A percentile compares a stretch with the other conserved stretches of the same genome.
These are phyloP conservation scores for Hymenochirus boettgeri DNA, from an alignment of 2,113 vertebrate species.

Conservation along the genomic window DNA sequence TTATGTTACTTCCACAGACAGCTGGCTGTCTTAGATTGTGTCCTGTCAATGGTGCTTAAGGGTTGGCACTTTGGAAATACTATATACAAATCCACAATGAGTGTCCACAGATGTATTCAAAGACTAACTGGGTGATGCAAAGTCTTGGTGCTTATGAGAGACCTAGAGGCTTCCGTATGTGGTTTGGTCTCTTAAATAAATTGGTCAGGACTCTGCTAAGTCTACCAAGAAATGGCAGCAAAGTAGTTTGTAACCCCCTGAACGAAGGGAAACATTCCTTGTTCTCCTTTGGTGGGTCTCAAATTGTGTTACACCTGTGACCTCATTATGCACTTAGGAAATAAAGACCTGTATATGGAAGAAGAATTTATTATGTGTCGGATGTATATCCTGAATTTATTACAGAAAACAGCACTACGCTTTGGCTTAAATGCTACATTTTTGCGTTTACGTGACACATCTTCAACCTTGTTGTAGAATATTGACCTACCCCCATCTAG, in stretches of 20 bases:
- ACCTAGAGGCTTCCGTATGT: not conserved
- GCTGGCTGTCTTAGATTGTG: slow-evolving; percentile 26
- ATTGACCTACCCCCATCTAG: not conserved
- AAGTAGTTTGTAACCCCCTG: not conserved
- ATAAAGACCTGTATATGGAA: not conserved
- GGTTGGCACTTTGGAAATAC: slow-evolving; percentile 2
- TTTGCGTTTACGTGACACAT: slow-evolving; percentile 22
- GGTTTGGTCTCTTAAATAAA: slow-evolving; percentile 7
- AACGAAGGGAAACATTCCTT: slow-evolving; percentile 9
- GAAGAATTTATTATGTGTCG: not conserved
- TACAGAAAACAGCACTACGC: not conserved
- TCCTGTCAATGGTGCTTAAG: slow-evolving; percentile 14
- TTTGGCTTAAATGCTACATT: slow-evolving; percentile 1
- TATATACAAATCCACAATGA: not conserved
- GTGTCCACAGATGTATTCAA: not conserved
- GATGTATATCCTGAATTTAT: no score
- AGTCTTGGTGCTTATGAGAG: slow-evolving; percentile 28
- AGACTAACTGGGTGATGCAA: slow-evolving; percentile 7
- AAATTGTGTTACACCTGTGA: not conserved
- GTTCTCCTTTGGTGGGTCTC: not conserved
- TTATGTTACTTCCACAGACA: slow-evolving; percentile 7
- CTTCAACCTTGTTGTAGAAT: not conserved
- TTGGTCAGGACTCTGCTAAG: slow-evolving; percentile 25
- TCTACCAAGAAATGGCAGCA: not conserved
- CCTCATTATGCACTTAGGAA: slow-evolving; percentile 31